Conservation (phyloP, 2,888 invertebrate genomes). For the Leptothorax acervorum region DNA sequence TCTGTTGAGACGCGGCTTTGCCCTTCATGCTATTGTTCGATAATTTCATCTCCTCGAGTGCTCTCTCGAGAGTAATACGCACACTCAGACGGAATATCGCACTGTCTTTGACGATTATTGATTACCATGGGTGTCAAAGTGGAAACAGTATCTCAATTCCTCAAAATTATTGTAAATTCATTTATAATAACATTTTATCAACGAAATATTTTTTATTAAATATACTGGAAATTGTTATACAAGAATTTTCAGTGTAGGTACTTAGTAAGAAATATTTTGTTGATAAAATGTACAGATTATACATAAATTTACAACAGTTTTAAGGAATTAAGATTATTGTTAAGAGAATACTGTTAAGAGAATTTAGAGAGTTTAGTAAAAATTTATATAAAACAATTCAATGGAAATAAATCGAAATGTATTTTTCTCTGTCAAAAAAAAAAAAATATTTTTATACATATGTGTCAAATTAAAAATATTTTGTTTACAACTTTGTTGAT, state of each 20-base stretch:
- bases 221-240: background rate
- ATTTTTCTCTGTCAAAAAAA: background rate
- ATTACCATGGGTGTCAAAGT: background rate
- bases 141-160: background rate
- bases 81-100: constrained; percentile 6
- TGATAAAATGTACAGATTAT: background rate
- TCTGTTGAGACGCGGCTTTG: constrained; percentile 35
- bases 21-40: constrained; percentile 37
- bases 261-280: too few relatives aligned
- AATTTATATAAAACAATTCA: background rate
- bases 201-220: background rate
- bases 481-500: background rate
- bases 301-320: too few relatives aligned
- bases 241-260: background rate
- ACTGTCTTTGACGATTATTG: constrained; percentile 46
- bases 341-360: too few relatives aligned
- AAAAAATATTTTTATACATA: background rate
- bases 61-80: constrained; percentile 29
- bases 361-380: background rate
- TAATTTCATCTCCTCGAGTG: constrained; percentile 44
- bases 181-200: background rate
- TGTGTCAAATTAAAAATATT: background rate
- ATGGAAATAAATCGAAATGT: background rate
- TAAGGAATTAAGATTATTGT: too few relatives aligned
- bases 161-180: background rate